These are phyloP conservation scores for Paramisgurnus dabryanus DNA, from an alignment of 2,113 vertebrate species.

Conservation along the genomic window DNA sequence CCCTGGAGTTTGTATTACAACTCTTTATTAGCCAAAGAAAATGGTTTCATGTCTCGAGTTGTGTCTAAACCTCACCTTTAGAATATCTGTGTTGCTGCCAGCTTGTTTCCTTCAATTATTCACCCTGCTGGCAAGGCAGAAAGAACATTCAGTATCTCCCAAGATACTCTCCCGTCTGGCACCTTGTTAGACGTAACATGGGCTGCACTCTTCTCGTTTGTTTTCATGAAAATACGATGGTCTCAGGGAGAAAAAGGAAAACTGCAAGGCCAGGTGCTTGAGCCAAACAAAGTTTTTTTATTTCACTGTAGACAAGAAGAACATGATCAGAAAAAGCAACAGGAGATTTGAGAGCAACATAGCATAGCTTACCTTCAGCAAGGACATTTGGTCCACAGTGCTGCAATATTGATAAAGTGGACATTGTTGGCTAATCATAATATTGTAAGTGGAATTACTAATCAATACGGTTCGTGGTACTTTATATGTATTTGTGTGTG, in stretches of 20 bases:
- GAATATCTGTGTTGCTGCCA: conserved; percentile 75
- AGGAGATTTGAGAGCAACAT: not conserved
- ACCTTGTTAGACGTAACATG: conserved; percentile 17
- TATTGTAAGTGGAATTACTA: not conserved
- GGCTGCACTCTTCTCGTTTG: conserved; percentile 25
- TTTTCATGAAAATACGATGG: conserved; percentile 10
- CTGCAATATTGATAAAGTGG: not conserved
- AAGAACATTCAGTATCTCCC: conserved; percentile 43
- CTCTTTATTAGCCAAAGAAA: conserved; percentile 66
- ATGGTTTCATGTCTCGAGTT: conserved; percentile 64
- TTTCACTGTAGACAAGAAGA: not conserved
- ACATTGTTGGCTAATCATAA: conserved; percentile 7
- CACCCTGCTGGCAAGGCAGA: conserved; percentile 61
- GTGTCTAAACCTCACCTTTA: conserved; percentile 73
- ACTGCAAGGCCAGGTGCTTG: conserved; percentile 22
- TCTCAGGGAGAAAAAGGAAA: not conserved
- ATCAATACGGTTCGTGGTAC: not conserved
- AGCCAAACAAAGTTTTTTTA: conserved; percentile 14
- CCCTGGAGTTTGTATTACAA: conserved; percentile 49
- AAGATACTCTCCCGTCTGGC: conserved; percentile 43
- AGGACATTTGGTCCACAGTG: not conserved
- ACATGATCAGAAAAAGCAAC: not conserved
- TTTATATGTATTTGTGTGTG: not conserved
- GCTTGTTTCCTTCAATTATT: conserved; percentile 80
- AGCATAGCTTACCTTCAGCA: not conserved